Evolutionary conservation across 2,113 vertebrate species (phyloP).

Genomic region (Conger conger): DNA sequence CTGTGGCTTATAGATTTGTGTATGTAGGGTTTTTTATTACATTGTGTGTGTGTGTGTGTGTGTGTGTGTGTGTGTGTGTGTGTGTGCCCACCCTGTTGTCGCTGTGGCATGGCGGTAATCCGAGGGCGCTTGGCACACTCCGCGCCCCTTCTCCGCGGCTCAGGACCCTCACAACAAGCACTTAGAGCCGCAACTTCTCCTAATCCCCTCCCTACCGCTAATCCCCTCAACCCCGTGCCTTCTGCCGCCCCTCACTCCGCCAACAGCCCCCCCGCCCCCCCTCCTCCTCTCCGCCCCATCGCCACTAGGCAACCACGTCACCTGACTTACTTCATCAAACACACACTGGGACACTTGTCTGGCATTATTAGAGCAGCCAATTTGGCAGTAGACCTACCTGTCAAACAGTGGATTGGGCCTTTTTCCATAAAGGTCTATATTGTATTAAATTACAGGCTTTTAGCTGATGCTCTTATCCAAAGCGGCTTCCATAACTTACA

Average conservation of each 20-base stretch:
- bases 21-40: too few species aligned
- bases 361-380: neutral
- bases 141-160: neutral
- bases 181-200: constrained; percentile 7
- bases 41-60: too few species aligned
- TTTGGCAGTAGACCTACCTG: neutral
- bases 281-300: too few species aligned
- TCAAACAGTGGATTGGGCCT: neutral
- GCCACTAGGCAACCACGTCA: neutral
- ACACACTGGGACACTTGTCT: neutral
- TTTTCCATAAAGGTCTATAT: neutral
- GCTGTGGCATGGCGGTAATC: neutral
- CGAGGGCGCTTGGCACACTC: neutral
- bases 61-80: too few species aligned
- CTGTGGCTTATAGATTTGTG: too few species aligned
- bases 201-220: constrained; percentile 37
- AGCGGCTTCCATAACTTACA: too few species aligned
- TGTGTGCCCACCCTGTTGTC: neutral
- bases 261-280: neutral
- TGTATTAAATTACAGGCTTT: too few species aligned
- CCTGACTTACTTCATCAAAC: neutral
- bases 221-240: constrained; percentile 29
- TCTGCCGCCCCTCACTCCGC: constrained; percentile 32
- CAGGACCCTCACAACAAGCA: constrained; percentile 16
- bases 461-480: too few species aligned